These are phyloP conservation scores for Emmelina monodactyla DNA, from an alignment of 2,888 invertebrate species.

Conservation along the genomic window DNA sequence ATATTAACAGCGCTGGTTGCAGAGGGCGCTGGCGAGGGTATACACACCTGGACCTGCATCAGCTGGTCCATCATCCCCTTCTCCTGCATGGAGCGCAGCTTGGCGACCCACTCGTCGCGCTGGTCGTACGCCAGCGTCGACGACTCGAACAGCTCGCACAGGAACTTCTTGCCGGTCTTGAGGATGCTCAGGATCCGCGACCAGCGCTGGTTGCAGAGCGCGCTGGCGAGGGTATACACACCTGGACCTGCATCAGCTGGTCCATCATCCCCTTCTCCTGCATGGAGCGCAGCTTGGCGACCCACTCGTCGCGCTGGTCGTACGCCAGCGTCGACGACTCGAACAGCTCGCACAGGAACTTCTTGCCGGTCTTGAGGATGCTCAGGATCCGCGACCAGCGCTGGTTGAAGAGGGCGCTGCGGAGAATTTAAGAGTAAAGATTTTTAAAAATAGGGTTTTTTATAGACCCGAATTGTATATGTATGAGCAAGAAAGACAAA, in stretches of 20 bases:
- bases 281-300: slow-evolving; percentile 72
- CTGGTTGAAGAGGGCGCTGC: slow-evolving; percentile 73
- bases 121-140: slow-evolving; percentile 83
- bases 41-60: slow-evolving; percentile 68
- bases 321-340: slow-evolving; percentile 83
- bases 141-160: slow-evolving; percentile 79
- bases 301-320: slow-evolving; percentile 77
- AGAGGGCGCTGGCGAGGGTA: too few relatives aligned
- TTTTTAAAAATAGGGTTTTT: too few relatives aligned
- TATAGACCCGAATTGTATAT: too few relatives aligned
- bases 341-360: slow-evolving; percentile 77
- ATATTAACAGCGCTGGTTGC: too few relatives aligned
- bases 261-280: slow-evolving; percentile 75
- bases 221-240: slow-evolving; percentile 41
- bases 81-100: slow-evolving; percentile 74
- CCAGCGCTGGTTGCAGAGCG: slow-evolving; percentile 75
- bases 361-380: slow-evolving; percentile 65
- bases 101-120: slow-evolving; percentile 73
- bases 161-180: slow-evolving; percentile 72
- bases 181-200: slow-evolving; percentile 63
- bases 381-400: slow-evolving; percentile 71
- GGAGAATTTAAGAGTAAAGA: too few relatives aligned
- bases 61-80: slow-evolving; percentile 72
- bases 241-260: slow-evolving; percentile 71
- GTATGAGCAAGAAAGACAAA: too few relatives aligned